phyloP scores from a whole-genome alignment of 30 jellyfish, hydroid and myxozoan species.

The Phacellophora camtschatica region DNA sequence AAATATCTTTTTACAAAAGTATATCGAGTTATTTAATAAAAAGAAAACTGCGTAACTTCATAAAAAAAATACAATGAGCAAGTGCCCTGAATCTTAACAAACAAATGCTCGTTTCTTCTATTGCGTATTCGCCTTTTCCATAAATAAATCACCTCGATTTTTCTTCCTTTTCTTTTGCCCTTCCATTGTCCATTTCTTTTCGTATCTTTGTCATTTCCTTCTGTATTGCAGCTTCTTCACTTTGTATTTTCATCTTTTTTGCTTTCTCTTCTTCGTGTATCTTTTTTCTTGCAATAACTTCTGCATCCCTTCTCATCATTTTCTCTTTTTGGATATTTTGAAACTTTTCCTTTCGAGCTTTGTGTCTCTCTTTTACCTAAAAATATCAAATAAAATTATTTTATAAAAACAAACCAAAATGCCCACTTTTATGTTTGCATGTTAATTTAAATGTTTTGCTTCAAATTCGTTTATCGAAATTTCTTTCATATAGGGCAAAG shows the following conservation, averaged over 20 bases:
- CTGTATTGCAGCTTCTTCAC: constrained; percentile 82
- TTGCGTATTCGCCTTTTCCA: neutral
- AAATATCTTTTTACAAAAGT: too few relatives aligned
- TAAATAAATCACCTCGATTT: constrained; percentile 47
- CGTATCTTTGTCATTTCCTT: constrained; percentile 78
- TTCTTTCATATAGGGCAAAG: too few relatives aligned
- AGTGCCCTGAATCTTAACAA: too few relatives aligned
- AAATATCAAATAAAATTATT: neutral
- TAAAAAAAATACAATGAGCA: too few relatives aligned
- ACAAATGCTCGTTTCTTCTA: neutral
- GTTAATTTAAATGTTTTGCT: too few relatives aligned
- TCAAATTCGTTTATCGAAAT: too few relatives aligned
- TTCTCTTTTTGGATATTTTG: constrained; percentile 25
- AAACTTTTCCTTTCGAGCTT: constrained; percentile 47
- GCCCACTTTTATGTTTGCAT: neutral
- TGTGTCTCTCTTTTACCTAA: constrained; percentile 69
- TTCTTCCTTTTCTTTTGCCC: constrained; percentile 39
- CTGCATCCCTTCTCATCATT: constrained; percentile 60
- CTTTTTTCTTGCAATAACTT: constrained; percentile 63
- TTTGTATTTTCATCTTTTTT: constrained; percentile 17
- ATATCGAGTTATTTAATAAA: too few relatives aligned
- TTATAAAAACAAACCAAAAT: neutral
- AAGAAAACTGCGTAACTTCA: too few relatives aligned
- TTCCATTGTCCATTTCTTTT: constrained; percentile 87
- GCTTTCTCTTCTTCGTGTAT: constrained; percentile 82